Evolutionary conservation across 2,888 invertebrate genomes (phyloP), one percentile per base, ranked within the genome.

Genomic region (Ophion ellenae): DNA sequence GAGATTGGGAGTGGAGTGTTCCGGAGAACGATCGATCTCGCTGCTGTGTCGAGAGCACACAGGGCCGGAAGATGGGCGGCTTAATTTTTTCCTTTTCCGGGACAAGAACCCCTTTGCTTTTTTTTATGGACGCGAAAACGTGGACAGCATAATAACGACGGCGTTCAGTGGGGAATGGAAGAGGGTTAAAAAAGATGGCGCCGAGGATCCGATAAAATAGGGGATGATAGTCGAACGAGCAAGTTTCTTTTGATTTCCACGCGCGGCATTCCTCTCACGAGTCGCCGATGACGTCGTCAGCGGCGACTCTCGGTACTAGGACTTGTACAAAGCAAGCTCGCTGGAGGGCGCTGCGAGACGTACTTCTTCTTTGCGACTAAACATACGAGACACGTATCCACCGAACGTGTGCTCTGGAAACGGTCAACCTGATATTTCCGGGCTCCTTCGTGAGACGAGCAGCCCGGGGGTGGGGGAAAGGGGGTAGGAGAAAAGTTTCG

Each of bases 401-500:
- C 1, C 36, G 36, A 36, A 36, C 36, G 36, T 36, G 36, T 36
- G 36, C 36, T 36, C 36, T 6, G 36, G 36, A 36, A 36, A 36
- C 36, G 36, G 36, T 36, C 36, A 36, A 36, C 5, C 36, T 36
- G 36, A 6, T 36, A 36, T 36, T 36, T 36, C 36, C 36, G 36
- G 4, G 36, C 36, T 36, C 2, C 36, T 36, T 36, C 36, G 36
- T 36, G 36, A 36, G 6, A 36, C 36, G 36, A 36, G 36, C 36
- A 36, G 36, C 36, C 4, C 36, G 36, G 36, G n/a, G 32, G 36
- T 9, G 73, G 7, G 59, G 32, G 57, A 81, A 53, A 36, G 32
- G 47, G 61, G 24, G 76, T 45, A 61, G 76, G 32, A 53, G 11
- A 84, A 84, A 84, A 67, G 47, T 84, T 83, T 83, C 10, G 14